Base-by-base conservation (phyloP, 2,113 vertebrate species). In the Aramus guarauna region DNA sequence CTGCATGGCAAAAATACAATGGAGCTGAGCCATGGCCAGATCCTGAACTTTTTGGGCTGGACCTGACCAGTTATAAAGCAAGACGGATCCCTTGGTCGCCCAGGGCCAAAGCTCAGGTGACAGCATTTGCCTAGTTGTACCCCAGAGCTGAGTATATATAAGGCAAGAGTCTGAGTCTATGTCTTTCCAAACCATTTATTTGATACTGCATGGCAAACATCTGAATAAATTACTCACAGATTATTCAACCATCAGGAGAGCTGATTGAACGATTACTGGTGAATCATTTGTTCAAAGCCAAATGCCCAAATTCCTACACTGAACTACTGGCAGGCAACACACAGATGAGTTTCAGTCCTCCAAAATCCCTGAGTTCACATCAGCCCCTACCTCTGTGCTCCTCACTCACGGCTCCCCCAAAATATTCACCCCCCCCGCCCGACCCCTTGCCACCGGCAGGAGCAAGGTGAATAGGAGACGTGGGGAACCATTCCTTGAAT, bases 401-500 rank as follows among this genome's bases (percentile, higher is more conserved):
- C 88, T 79, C 2, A 1, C 78, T 92, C 76, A 50, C 0, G 0
- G 52, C 77, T 95, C 72, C 78, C 78, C 67, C 37, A 15, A 82
- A 72, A 93, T 82, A 93, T 50, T 71, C 21, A 8, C 26, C 26
- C 27, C 79, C 81, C 88, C 29, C 12, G 20, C 45, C 88, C 47
- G 37, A 71, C 82, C 94, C 68, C 82, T 90, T 80, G 88, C 91
- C 86, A 82, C 56, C 4, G 18, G 84, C 83, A 82, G 92, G 67
- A 92, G 86, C 91, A 96, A 95, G 92, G 96, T 94, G 92, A 94
- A 96, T 92, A 75, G 96, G 69, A 91, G 94, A 89, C 53, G 37
- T 94, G 73, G 95, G 95, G 94, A 96, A 97, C 94, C 94, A 96
- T 96, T 94, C 96, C 96, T 94, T 90, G 88, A 94, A 92, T 96